Evolutionary conservation across 2,888 invertebrate species (phyloP), one percentile per base, ranked within the genome.

Genomic region (Athrips mouffetella): DNA sequence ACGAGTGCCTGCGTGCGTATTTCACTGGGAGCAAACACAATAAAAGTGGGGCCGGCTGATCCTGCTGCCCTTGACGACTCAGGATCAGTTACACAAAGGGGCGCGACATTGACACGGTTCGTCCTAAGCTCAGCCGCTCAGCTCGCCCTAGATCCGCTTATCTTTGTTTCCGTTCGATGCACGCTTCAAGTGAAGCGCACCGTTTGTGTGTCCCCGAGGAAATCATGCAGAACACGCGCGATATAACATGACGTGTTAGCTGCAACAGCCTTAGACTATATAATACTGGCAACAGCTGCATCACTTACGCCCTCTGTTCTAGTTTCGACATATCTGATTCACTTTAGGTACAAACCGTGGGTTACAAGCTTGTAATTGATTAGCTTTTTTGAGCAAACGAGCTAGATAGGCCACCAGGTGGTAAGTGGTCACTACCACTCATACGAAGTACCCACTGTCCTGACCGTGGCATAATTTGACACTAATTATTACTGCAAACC

Each of bases 221-320:
- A 29, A 42, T 42, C 42, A 16, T 16, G 42, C 42, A 30, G 42
- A 42, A 42, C 42, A 29, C 30, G 42, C 42, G 16, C 13, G 5
- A 13, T 25, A 25, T 8, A n/a, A n/a, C n/a, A n/a, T 37, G 37
- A 37, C 37, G 37, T 37, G 37, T 21, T 27, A 10, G 27, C 27
- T 37, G 37, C 37, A 18, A 18, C 37, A 21, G 37, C n/a, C 21
- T 18, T 18, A 18, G 7, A 18, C 8, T 35, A 6, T 5, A 16
- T 5, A 33, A n/a, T 31, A 15, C 15, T 31, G 31, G 31, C 11
- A 31, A 15, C 31, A 30, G 11, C n/a, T 29, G 11, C 11, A 10
- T 29, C 10, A 18, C n/a, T 18, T 35, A 35, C 18, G 35, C n/a
- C n/a, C n/a, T n/a, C n/a, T n/a, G n/a, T n/a, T n/a, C n/a, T n/a